These are phyloP conservation scores for Macrotrachela quadricornifera DNA, from an alignment of 1,140 invertebrate species.

Conservation along the genomic window DNA sequence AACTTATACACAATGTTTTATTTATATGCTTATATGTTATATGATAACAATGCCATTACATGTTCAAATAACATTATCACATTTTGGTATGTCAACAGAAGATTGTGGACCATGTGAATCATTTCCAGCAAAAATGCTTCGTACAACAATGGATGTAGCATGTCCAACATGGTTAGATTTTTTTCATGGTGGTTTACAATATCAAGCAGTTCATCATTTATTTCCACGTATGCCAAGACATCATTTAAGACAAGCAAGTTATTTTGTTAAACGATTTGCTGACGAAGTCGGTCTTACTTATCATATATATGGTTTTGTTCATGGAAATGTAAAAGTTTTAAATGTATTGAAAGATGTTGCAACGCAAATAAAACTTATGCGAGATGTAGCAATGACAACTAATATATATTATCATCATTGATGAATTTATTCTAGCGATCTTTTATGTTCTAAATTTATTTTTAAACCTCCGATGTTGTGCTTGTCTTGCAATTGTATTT, in stretches of 20 bases:
- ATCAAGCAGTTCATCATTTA: conserved; percentile 10
- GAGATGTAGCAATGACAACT: too few species aligned
- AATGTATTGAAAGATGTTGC: too few species aligned
- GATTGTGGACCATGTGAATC: too few species aligned
- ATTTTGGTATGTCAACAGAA: conserved; percentile 6
- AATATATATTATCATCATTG: too few species aligned
- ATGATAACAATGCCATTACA: conserved; percentile 6
- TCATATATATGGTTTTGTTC: conserved; percentile 1
- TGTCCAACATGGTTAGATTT: conserved; percentile 8
- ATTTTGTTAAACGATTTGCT: conserved; percentile 3
- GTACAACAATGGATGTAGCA: conserved; percentile 5
- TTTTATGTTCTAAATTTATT: too few species aligned
- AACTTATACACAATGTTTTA: background rate
- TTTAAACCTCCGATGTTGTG: too few species aligned
- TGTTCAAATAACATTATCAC: conserved; percentile 7
- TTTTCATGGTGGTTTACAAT: conserved; percentile 10
- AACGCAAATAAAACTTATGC: too few species aligned
- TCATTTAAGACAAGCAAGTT: background rate
- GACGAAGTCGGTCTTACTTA: background rate
- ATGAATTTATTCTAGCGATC: too few species aligned
- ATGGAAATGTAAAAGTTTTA: too few species aligned
- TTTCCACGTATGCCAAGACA: conserved; percentile 8
- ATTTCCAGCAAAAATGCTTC: background rate
- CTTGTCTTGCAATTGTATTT: too few species aligned
- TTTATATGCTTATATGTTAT: conserved; percentile 6